Evolutionary conservation across 2,113 vertebrate species (phyloP).

Genomic region (Anhinga anhinga): DNA sequence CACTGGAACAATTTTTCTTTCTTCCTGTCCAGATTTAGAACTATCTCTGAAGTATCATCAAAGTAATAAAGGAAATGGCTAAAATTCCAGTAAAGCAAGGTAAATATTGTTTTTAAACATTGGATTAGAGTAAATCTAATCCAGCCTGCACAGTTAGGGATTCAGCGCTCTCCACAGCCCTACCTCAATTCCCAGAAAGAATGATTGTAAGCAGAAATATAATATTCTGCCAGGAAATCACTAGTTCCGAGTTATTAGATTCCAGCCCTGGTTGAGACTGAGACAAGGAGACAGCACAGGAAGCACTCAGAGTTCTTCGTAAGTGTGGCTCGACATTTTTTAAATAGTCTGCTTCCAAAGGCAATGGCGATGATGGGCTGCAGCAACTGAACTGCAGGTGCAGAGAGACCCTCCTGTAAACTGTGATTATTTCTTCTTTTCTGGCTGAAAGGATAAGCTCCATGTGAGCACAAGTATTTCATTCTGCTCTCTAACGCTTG

Average conservation of each 20-base stretch:
- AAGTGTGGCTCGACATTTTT: constrained; percentile 15
- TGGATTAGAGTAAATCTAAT: constrained; percentile 49
- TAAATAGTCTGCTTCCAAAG: neutral
- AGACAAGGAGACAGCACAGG: constrained; percentile 27
- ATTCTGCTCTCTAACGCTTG: neutral
- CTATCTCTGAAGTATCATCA: constrained; percentile 27
- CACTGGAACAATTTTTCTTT: neutral
- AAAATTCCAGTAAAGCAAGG: constrained; percentile 51
- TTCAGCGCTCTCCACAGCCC: neutral
- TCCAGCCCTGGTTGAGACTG: constrained; percentile 29
- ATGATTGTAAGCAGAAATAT: constrained; percentile 43
- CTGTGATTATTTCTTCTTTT: neutral
- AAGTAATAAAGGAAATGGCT: constrained; percentile 51
- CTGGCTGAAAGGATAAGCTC: neutral
- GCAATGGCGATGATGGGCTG: neutral
- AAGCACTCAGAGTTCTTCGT: neutral
- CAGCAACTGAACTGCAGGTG: constrained; percentile 24
- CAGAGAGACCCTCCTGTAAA: neutral
- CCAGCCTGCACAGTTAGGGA: neutral
- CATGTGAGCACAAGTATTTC: neutral
- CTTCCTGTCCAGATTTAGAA: neutral
- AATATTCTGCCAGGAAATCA: constrained; percentile 63
- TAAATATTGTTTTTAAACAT: constrained; percentile 60
- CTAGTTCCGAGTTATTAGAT: constrained; percentile 46
- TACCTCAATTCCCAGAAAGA: constrained; percentile 54